Evolutionary conservation across 2,888 invertebrate species (phyloP).

Genomic region (Platycheirus rosarum): DNA sequence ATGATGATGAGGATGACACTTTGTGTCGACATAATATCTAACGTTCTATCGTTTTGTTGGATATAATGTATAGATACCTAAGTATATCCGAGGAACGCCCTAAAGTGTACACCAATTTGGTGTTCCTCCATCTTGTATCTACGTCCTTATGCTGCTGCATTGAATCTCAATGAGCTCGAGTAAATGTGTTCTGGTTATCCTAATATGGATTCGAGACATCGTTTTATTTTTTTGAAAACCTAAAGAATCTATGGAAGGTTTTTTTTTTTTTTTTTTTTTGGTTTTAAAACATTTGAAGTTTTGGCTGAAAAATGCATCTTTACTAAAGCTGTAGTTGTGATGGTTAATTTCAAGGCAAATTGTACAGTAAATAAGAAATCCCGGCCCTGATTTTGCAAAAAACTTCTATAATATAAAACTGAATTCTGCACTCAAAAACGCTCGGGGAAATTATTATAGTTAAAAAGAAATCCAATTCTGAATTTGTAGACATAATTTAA

Average conservation of each 20-base stretch:
- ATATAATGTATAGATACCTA: neutral
- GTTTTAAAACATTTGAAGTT: neutral
- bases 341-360: too few species aligned
- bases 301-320: too few species aligned
- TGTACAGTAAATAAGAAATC: too few species aligned
- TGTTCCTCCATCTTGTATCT: neutral
- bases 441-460: too few species aligned
- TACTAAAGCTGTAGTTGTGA: too few species aligned
- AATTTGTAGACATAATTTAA: too few species aligned
- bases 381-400: too few species aligned
- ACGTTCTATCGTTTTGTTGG: too few species aligned
- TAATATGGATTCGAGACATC: conserved; percentile 41
- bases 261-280: neutral
- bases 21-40: conserved; percentile 30
- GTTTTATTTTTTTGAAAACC: conserved; percentile 20
- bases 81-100: conserved; percentile 1
- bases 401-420: too few species aligned
- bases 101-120: neutral
- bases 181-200: conserved; percentile 59
- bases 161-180: conserved; percentile 66
- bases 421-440: too few species aligned
- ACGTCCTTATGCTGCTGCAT: conserved; percentile 15
- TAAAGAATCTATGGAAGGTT: neutral
- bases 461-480: too few species aligned
- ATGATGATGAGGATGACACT: conserved; percentile 73